phyloP scores from a whole-genome alignment of 1,140 invertebrate species.

The Asbolus verrucosus region DNA sequence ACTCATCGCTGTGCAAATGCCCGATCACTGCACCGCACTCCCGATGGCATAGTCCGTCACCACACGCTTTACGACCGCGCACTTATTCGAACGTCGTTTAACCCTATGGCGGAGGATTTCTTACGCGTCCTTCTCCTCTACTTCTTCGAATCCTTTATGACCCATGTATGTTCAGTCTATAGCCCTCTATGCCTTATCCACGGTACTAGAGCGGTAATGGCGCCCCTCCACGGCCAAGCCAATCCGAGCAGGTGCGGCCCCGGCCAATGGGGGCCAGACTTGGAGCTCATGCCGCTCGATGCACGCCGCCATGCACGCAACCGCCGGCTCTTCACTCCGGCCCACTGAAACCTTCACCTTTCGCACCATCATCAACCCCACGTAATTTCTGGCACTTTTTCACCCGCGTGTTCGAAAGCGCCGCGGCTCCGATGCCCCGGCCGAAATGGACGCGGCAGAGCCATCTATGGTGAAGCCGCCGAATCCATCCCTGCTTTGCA shows the following conservation, averaged over 20 bases:
- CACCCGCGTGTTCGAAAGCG: too few species aligned
- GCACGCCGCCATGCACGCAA: slow-evolving; percentile 52
- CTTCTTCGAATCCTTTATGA: slow-evolving; percentile 76
- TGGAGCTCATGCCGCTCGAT: slow-evolving; percentile 61
- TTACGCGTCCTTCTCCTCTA: slow-evolving; percentile 75
- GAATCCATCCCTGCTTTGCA: background rate
- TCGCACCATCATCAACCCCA: too few species aligned
- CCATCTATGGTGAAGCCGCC: slow-evolving; percentile 27
- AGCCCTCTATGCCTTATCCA: slow-evolving; percentile 74
- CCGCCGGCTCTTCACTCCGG: slow-evolving; percentile 34
- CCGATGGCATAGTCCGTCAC: slow-evolving; percentile 60
- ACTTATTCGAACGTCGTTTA: slow-evolving; percentile 62
- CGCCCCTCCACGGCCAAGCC: slow-evolving; percentile 66
- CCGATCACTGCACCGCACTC: slow-evolving; percentile 60
- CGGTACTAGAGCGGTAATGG: slow-evolving; percentile 75
- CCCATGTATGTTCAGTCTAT: slow-evolving; percentile 76
- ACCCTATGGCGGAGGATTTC: slow-evolving; percentile 66
- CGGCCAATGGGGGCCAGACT: slow-evolving; percentile 61
- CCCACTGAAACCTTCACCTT: too few species aligned
- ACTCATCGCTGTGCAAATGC: slow-evolving; percentile 93
- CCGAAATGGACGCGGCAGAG: background rate
- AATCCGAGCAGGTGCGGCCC: slow-evolving; percentile 65
- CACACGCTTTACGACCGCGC: slow-evolving; percentile 61
- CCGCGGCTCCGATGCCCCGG: too few species aligned
- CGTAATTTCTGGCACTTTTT: too few species aligned